Conservation (phyloP, 2,113 vertebrate species). For the Siniperca knerii region DNA sequence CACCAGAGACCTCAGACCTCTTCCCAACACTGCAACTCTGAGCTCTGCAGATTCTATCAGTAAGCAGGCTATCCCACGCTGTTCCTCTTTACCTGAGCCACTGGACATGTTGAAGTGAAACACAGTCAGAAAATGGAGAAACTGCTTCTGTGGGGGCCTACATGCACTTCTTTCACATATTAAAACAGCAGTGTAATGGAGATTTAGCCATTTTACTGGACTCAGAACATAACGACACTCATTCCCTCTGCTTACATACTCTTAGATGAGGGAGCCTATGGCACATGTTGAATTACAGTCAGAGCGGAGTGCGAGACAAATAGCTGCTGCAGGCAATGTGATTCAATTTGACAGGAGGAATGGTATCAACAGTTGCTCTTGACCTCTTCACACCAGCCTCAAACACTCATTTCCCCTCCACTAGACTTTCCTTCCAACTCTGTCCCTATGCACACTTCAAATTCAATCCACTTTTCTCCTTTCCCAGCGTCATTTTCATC, state of each 20-base stretch:
- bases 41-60: slow-evolving; percentile 27
- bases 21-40: slow-evolving; percentile 11
- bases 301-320: slow-evolving; percentile 22
- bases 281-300: slow-evolving; percentile 8
- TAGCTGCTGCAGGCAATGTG: slow-evolving; percentile 44
- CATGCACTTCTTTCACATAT: not conserved
- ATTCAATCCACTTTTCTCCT: slow-evolving; percentile 26
- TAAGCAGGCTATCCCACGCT: slow-evolving; percentile 32
- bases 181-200: not conserved
- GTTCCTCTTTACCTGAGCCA: slow-evolving; percentile 40
- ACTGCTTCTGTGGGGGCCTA: not conserved
- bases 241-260: slow-evolving; percentile 1
- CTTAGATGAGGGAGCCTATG: slow-evolving; percentile 3
- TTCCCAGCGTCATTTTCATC: slow-evolving; percentile 29
- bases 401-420: slow-evolving; percentile 57
- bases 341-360: slow-evolving; percentile 64
- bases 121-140: slow-evolving; percentile 6
- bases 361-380: slow-evolving; percentile 62
- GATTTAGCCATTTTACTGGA: not conserved
- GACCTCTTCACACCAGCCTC: slow-evolving; percentile 63
- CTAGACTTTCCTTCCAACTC: slow-evolving; percentile 36
- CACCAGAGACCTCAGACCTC: slow-evolving; percentile 24
- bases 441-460: slow-evolving; percentile 28
- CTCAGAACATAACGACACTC: not conserved
- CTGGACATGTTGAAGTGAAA: slow-evolving; percentile 34